phyloP scores from a whole-genome alignment of 2,888 invertebrate genomes.

The Dasysyrphus tricinctus region DNA sequence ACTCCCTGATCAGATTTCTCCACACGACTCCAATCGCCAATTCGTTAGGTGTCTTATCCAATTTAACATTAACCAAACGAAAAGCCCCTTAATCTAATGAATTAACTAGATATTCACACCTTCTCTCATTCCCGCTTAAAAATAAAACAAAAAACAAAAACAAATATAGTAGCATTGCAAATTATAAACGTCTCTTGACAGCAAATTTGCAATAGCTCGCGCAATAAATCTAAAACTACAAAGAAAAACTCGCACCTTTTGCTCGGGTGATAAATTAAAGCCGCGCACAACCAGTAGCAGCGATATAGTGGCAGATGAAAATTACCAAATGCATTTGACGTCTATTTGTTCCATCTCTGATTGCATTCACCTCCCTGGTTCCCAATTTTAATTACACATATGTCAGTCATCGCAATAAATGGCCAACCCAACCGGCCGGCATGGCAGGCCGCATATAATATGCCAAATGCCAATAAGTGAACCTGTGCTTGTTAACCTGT shows the following conservation, averaged over 20 bases:
- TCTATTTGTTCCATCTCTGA: conserved; percentile 58
- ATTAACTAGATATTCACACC: conserved; percentile 27
- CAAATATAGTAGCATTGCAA: conserved; percentile 9
- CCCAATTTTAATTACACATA: conserved; percentile 68
- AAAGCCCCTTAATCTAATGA: conserved; percentile 24
- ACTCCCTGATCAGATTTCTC: conserved; percentile 8
- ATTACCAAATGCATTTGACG: conserved; percentile 64
- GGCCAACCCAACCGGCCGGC: conserved; percentile 29
- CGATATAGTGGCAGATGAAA: conserved; percentile 50
- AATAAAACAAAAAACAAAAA: conserved; percentile 2
- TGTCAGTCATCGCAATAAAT: conserved; percentile 64
- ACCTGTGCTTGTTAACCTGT: conserved; percentile 38
- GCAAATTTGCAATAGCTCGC: conserved; percentile 41
- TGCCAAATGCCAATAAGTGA: conserved; percentile 55
- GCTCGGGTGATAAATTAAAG: conserved; percentile 52
- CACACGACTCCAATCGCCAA: conserved; percentile 30
- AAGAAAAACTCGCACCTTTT: conserved; percentile 36
- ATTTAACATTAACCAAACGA: conserved; percentile 1
- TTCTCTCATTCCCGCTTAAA: neutral
- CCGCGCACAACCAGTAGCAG: conserved; percentile 41
- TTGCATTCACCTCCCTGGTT: conserved; percentile 28
- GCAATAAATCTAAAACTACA: conserved; percentile 34
- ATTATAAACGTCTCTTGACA: conserved; percentile 34
- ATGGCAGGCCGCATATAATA: neutral
- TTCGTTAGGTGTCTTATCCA: conserved; percentile 29